Evolutionary conservation across 2,888 invertebrate genomes (phyloP).

Genomic region (Apodemia hepburni): DNA sequence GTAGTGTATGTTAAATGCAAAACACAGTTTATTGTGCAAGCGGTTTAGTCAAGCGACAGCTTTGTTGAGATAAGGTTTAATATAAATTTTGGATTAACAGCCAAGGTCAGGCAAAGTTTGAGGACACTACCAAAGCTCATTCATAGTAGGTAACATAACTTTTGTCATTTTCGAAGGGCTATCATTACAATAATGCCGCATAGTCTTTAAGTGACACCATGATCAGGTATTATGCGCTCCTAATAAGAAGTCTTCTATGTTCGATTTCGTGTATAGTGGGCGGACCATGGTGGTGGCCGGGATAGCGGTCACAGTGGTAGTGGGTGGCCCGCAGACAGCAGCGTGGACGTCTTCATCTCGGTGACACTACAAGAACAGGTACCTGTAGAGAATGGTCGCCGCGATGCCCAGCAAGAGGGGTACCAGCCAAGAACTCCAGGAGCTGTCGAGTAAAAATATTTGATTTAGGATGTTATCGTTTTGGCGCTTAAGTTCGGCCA

Average conservation of each 20-base stretch:
- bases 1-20: no score
- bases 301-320: no score
- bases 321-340: not conserved
- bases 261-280: not conserved
- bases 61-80: no score
- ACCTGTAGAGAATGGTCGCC: constrained; percentile 85
- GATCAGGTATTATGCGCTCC: not conserved
- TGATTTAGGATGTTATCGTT: not conserved
- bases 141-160: no score
- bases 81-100: no score
- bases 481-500: no score
- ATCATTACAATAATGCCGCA: no score
- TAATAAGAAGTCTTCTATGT: not conserved
- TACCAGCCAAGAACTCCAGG: constrained; percentile 83
- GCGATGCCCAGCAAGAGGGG: constrained; percentile 84
- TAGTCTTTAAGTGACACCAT: not conserved
- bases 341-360: not conserved
- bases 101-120: no score
- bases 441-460: constrained; percentile 40
- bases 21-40: no score
- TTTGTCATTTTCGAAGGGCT: no score
- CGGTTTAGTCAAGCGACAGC: no score
- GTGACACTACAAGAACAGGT: constrained; percentile 79
- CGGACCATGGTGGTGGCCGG: not conserved
- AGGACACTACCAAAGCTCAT: no score